Evolutionary conservation across 1,140 invertebrate genomes (phyloP), one percentile per base, ranked within the genome.

Genomic region (Bombus waltoni): DNA sequence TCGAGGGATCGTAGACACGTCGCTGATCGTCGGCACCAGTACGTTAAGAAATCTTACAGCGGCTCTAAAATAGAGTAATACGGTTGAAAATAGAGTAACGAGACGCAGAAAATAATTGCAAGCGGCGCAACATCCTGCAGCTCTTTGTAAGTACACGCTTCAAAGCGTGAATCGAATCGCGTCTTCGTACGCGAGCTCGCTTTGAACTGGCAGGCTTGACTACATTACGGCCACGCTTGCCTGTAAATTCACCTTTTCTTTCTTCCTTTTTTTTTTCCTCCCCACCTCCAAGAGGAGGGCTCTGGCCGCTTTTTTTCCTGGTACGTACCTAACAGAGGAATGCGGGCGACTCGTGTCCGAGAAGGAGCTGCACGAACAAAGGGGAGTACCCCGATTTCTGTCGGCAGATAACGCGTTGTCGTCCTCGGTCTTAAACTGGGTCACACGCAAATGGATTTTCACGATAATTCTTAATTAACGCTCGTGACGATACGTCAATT

Each of bases 291-390:
- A 32, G 40, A 73, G 22, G 42, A 66, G 71, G 42, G 66, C 28
- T 44, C 74, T 25, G 71, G 40, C 65, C 53, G 68, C 73, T 76
- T 88, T 83, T 82, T 81, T 65, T 28, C 80, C 71, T 22, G 62
- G 81, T 74, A 78, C 81, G 59, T 87, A 81, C 75, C 66, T 44
- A 71, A 62, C 71, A 78, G 85, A 88, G 81, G 89, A 90, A 90
- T 90, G 88, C 89, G 80, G 66, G 79, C 88, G 83, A 90, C 89
- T 88, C 62, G 75, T 53, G 80, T 80, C 59, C 83, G 76, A 47
- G 65, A 79, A 89, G 72, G 68, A 75, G 83, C 66, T 85, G 74
- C 66, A 38, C 77, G 89, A 90, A 90, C 83, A 90, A 90, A 90
- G 44, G 59, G 86, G 86, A 75, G 79, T 82, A 68, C 42, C 72